Percentiles rank a stretch among this genome's conserved stretches.
phyloP scores from a whole-genome alignment of 1,140 invertebrate species.

The Dendroctonus valens region DNA sequence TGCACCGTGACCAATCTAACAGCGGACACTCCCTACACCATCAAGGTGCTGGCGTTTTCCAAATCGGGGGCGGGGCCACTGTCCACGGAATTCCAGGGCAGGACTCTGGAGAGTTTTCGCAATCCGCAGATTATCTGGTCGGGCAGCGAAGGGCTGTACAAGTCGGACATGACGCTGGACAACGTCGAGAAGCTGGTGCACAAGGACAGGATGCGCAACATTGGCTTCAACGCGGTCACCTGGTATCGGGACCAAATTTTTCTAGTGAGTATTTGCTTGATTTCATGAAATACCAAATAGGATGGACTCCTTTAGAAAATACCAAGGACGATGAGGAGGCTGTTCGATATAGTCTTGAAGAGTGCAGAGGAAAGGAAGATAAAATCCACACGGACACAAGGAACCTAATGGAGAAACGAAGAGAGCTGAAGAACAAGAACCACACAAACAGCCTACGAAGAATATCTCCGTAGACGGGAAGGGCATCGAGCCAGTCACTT shows the following conservation, averaged over 20 bases:
- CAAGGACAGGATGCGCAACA: conserved; percentile 53
- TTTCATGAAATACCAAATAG: conserved; percentile 5
- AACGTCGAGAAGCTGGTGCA: conserved; percentile 64
- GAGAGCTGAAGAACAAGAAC: too few species aligned
- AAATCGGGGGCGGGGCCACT: conserved; percentile 73
- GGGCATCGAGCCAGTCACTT: neutral
- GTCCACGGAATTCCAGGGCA: conserved; percentile 71
- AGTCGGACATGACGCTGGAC: conserved; percentile 73
- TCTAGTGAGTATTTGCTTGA: conserved; percentile 54
- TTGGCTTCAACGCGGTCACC: conserved; percentile 43
- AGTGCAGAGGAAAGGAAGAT: too few species aligned
- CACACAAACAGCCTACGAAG: too few species aligned
- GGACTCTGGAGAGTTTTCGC: conserved; percentile 57
- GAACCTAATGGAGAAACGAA: too few species aligned
- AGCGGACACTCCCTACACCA: conserved; percentile 71
- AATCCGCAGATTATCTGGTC: conserved; percentile 64
- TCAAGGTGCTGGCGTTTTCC: conserved; percentile 77
- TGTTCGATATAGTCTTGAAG: conserved; percentile 7
- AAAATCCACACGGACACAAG: too few species aligned
- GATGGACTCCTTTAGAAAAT: conserved; percentile 13
- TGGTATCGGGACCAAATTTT: conserved; percentile 57
- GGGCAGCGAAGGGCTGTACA: conserved; percentile 65
- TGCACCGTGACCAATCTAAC: conserved; percentile 66
- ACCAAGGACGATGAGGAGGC: conserved; percentile 5
- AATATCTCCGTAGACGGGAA: too few species aligned